Evolutionary conservation across 2,888 invertebrate genomes (phyloP).

Genomic region (Coremacera marginata): DNA sequence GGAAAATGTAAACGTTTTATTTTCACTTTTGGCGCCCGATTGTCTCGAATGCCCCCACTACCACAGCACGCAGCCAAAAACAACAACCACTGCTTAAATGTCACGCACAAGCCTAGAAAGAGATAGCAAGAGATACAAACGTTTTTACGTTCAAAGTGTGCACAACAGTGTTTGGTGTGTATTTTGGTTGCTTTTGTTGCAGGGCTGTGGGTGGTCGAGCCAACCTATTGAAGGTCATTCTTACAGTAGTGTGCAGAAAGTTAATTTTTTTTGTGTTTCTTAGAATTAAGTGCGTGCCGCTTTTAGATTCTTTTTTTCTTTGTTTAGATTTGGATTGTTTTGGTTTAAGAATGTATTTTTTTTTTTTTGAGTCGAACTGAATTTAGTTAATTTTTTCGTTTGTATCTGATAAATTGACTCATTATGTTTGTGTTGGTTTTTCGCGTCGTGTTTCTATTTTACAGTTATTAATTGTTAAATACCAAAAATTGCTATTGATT

Average conservation of each 20-base stretch:
- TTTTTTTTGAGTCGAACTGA: not conserved
- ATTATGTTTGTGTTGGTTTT: not conserved
- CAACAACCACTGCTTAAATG: not conserved
- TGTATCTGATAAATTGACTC: constrained; percentile 4
- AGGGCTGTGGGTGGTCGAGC: not conserved
- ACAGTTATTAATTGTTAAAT: constrained; percentile 48
- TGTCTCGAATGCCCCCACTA: constrained; percentile 50
- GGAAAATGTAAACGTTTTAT: constrained; percentile 8
- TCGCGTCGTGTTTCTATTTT: not conserved
- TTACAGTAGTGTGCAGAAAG: no score
- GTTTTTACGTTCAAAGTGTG: not conserved
- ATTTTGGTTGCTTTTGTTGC: no score
- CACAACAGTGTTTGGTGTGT: not conserved
- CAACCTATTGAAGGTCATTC: constrained; percentile 2
- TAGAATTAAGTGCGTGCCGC: not conserved
- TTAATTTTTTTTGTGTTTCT: not conserved
- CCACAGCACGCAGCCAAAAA: not conserved
- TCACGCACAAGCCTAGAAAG: not conserved
- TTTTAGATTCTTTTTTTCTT: not conserved
- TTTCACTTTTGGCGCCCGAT: constrained; percentile 49
- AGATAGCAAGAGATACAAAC: not conserved
- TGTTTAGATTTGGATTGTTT: not conserved
- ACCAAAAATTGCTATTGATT: constrained; percentile 50
- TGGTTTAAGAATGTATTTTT: not conserved
- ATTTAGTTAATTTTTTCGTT: not conserved